These are phyloP conservation scores for Pseudorhombus dupliciocellatus DNA, from an alignment of 2,113 vertebrate species.

Conservation along the genomic window DNA sequence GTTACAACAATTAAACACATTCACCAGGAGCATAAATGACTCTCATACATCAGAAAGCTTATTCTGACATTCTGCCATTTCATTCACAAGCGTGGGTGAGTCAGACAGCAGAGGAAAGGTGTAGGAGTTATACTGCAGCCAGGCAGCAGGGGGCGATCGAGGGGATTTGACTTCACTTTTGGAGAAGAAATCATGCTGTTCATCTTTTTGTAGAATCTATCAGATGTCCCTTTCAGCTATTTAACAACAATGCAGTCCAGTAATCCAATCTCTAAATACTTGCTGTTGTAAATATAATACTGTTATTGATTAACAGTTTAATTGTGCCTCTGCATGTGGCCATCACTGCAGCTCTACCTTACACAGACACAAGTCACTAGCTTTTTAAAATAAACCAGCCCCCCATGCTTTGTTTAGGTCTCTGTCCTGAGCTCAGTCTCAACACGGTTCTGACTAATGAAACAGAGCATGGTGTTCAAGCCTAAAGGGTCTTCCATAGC, in stretches of 20 bases:
- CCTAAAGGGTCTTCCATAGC: neutral
- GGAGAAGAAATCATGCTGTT: too few relatives aligned
- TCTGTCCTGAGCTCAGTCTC: neutral
- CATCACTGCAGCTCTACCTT: too few relatives aligned
- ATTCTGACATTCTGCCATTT: neutral
- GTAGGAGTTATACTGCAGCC: too few relatives aligned
- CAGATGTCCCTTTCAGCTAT: too few relatives aligned
- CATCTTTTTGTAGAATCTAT: too few relatives aligned
- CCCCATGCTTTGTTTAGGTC: neutral
- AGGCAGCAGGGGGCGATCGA: too few relatives aligned
- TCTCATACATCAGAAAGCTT: neutral
- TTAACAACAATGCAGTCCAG: too few relatives aligned
- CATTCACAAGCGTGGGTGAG: neutral
- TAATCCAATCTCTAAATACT: too few relatives aligned
- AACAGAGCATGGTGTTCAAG: neutral
- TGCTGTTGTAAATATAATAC: too few relatives aligned
- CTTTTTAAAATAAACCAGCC: neutral
- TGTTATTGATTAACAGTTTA: too few relatives aligned
- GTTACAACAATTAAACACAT: neutral
- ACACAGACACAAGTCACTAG: neutral
- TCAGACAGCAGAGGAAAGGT: neutral
- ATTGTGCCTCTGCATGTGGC: neutral
- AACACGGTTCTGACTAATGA: neutral
- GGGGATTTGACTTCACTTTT: too few relatives aligned
- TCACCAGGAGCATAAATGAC: neutral